A percentile compares a stretch with the other conserved stretches of the same genome.
Conservation (phyloP, 2,888 invertebrate species). For the Abrostola tripartita region DNA sequence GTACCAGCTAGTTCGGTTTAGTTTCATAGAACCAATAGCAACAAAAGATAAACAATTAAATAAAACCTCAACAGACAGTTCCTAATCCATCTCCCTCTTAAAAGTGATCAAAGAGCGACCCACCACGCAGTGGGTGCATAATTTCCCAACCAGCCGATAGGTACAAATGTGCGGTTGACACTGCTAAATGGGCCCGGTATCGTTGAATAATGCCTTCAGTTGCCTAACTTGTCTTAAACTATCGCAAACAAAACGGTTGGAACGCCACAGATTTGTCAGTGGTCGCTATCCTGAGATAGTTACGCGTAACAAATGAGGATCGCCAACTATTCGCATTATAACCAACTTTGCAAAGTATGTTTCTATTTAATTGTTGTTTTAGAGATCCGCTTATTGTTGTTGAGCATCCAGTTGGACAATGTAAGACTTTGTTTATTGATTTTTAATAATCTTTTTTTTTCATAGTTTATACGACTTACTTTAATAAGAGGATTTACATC, state of each 20-base stretch:
- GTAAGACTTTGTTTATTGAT: too few species aligned
- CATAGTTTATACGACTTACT: too few species aligned
- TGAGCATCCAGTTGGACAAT: constrained; percentile 16
- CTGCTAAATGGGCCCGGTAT: constrained; percentile 82
- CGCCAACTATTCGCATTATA: constrained; percentile 68
- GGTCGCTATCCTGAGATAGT: constrained; percentile 62
- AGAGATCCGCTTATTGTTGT: constrained; percentile 41
- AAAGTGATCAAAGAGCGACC: constrained; percentile 30
- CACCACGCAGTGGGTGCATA: constrained; percentile 44
- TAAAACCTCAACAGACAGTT: neutral
- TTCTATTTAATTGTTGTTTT: constrained; percentile 43
- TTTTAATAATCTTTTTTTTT: too few species aligned
- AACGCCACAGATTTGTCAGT: constrained; percentile 80
- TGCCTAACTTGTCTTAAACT: constrained; percentile 82
- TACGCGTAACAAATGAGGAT: constrained; percentile 70
- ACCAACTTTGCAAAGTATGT: constrained; percentile 39
- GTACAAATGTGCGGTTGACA: constrained; percentile 86
- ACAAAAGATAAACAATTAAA: neutral
- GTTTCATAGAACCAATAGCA: neutral
- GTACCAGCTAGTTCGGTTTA: too few species aligned
- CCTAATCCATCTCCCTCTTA: neutral
- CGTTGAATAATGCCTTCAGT: constrained; percentile 79
- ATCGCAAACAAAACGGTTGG: constrained; percentile 77
- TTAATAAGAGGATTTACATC: neutral
- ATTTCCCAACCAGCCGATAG: constrained; percentile 68